A percentile compares a stretch with the other conserved stretches of the same genome.
These are phyloP conservation scores for Eugnorisma glareosa DNA, from an alignment of 2,888 invertebrate genomes.

Conservation along the genomic window DNA sequence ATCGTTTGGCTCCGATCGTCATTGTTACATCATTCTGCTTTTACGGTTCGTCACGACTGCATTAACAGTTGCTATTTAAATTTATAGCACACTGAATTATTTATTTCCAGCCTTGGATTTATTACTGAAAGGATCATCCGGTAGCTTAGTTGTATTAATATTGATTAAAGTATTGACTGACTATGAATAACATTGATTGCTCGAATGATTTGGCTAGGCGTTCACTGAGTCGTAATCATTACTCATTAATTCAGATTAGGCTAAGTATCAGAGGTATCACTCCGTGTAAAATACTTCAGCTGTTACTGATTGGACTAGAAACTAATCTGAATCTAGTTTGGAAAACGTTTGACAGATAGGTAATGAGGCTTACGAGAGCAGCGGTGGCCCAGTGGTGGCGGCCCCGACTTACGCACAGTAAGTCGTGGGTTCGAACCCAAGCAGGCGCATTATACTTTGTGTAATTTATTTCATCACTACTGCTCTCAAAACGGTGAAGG, in stretches of 20 bases:
- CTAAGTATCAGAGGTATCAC: neutral
- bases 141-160: conserved; percentile 54
- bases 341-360: neutral
- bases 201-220: conserved; percentile 8
- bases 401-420: no score
- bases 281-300: neutral
- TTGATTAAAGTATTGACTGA: conserved; percentile 39
- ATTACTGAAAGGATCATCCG: conserved; percentile 49
- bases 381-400: no score
- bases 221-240: neutral
- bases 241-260: conserved; percentile 2
- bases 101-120: conserved; percentile 59
- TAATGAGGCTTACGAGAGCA: no score
- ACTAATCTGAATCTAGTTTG: neutral
- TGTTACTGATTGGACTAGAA: neutral
- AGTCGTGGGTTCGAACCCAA: no score
- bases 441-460: no score
- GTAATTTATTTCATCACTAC: no score
- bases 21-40: conserved; percentile 67
- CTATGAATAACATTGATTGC: conserved; percentile 26
- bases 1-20: conserved; percentile 46
- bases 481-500: no score
- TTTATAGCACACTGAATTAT: conserved; percentile 57
- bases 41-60: conserved; percentile 67
- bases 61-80: conserved; percentile 65